Evolutionary conservation across 2,888 invertebrate genomes (phyloP).

Genomic region (Acheta domesticus): DNA sequence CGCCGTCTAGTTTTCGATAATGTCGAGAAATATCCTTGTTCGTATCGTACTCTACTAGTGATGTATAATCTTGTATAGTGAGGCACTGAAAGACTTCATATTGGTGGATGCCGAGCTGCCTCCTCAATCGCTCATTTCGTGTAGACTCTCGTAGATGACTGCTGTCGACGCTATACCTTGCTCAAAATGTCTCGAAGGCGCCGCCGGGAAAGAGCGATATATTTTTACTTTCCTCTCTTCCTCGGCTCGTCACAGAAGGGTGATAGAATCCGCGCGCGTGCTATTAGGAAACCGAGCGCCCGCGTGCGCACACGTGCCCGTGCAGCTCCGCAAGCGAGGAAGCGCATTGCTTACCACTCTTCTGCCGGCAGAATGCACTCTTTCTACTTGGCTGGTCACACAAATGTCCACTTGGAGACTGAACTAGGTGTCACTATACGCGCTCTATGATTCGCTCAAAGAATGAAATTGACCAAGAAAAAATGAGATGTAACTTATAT

Average conservation of each 20-base stretch:
- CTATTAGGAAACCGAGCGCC: background rate
- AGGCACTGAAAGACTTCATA: no score
- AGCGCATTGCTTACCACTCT: background rate
- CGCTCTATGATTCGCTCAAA: no score
- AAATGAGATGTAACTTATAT: no score
- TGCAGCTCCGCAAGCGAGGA: background rate
- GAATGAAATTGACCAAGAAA: no score
- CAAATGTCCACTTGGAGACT: no score
- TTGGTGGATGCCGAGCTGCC: background rate
- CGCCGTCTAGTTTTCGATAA: no score
- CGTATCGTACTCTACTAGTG: no score
- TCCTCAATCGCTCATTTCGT: background rate
- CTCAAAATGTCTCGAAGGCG: slow-evolving; percentile 1
- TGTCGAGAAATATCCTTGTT: no score
- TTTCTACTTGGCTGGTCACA: no score
- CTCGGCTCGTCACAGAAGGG: background rate
- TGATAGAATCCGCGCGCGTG: background rate
- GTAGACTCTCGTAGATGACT: background rate
- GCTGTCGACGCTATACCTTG: slow-evolving; percentile 5
- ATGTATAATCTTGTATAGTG: no score
- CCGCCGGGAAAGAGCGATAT: background rate
- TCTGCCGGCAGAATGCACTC: no score
- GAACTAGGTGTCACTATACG: no score
- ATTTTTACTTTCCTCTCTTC: background rate
- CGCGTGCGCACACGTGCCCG: background rate